Percentiles rank a stretch among this genome's conserved stretches.
Evolutionary conservation across 2,888 invertebrate species (phyloP).

Genomic region (Aporophyla nigra): DNA sequence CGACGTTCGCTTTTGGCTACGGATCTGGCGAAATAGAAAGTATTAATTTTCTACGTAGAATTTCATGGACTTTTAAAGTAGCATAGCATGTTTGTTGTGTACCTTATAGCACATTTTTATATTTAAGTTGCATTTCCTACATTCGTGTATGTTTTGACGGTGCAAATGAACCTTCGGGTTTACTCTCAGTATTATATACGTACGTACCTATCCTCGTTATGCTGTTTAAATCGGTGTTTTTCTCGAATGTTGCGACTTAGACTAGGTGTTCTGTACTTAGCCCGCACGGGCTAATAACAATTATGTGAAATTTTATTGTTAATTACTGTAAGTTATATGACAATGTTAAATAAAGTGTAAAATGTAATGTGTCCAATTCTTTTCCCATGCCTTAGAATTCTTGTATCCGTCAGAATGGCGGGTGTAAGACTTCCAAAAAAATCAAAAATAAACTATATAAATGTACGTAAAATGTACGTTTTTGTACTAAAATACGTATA

Average conservation of each 20-base stretch:
- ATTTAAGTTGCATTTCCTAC: conserved; percentile 41
- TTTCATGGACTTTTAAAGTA: conserved; percentile 10
- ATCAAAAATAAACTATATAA: too few relatives aligned
- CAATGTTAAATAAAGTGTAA: conserved; percentile 89
- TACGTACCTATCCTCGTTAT: conserved; percentile 59
- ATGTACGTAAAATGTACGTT: too few relatives aligned
- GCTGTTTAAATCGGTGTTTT: conserved; percentile 71
- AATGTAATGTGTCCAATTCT: conserved; percentile 66
- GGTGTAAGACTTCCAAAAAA: too few relatives aligned
- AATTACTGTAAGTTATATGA: conserved; percentile 88
- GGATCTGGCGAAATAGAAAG: conserved; percentile 8
- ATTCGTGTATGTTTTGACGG: conserved; percentile 42
- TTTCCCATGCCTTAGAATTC: not conserved
- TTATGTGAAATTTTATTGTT: conserved; percentile 83
- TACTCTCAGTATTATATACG: conserved; percentile 54
- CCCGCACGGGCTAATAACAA: conserved; percentile 69
- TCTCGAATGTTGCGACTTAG: conserved; percentile 72
- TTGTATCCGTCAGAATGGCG: too few relatives aligned
- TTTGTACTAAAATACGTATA: too few relatives aligned
- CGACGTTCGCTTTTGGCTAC: too few relatives aligned
- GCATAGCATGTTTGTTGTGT: conserved; percentile 41
- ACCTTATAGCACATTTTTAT: conserved; percentile 14
- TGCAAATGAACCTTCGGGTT: conserved; percentile 55
- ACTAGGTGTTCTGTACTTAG: conserved; percentile 79
- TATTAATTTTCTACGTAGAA: conserved; percentile 30